Conservation (phyloP, 2,888 invertebrate genomes). For the Diarsia mendica region DNA sequence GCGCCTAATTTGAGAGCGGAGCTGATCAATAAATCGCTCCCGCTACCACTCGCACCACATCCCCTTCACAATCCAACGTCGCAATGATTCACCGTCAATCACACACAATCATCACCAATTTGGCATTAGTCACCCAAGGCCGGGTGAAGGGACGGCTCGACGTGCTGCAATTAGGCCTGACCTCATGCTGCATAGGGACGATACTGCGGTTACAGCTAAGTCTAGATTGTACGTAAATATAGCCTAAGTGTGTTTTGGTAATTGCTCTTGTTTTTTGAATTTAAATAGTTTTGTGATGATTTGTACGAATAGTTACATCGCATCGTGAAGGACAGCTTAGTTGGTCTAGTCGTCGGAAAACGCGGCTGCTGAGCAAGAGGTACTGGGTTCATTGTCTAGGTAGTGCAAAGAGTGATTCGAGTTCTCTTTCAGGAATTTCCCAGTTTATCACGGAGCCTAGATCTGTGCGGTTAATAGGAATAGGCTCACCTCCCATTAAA, state of each 20-base stretch:
- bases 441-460: neutral
- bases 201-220: conserved; percentile 60
- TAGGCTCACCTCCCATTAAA: neutral
- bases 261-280: conserved; percentile 34
- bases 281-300: conserved; percentile 17
- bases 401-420: neutral
- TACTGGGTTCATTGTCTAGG: neutral
- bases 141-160: conserved; percentile 81
- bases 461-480: neutral
- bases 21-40: neutral
- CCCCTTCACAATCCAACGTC: conserved; percentile 37
- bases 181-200: conserved; percentile 69
- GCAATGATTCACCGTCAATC: conserved; percentile 74
- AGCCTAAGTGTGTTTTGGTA: conserved; percentile 52
- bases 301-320: neutral
- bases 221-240: conserved; percentile 59
- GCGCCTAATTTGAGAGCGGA: neutral
- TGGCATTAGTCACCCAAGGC: conserved; percentile 78
- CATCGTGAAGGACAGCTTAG: neutral
- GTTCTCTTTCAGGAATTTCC: neutral
- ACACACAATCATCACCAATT: conserved; percentile 76
- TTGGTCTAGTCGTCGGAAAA: neutral
- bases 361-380: neutral
- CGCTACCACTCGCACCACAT: conserved; percentile 11
- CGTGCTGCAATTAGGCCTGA: conserved; percentile 79